Evolutionary conservation across 2,113 vertebrate species (phyloP), one percentile per base, ranked within the genome.

Genomic region (Pelobates fuscus): DNA sequence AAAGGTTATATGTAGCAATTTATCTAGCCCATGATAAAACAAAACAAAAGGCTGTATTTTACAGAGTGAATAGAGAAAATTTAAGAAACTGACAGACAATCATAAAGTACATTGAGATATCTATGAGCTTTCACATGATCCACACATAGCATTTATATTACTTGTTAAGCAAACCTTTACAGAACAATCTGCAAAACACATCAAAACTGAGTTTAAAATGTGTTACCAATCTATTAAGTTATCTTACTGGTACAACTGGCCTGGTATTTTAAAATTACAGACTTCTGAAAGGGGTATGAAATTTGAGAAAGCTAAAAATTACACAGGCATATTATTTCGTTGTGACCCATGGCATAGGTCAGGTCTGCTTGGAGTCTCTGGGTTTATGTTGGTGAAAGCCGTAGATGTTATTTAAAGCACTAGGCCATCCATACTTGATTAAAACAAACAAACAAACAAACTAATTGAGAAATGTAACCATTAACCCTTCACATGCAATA

Each of bases 381-480:
- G 55, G 59, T 30, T 55, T 25, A 61, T 49, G 41, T 26, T 52
- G 55, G 26, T 8, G 54, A 67, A 46, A 67, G 49, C 63, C 24
- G 63, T 37, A 67, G 55, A 76, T 65, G 72, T 67, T 76, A 76
- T 76, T 76, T 67, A 60, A 76, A 67, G 63, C 52, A 23, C 54
- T n/a, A 64, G 41, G 63, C 52, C 54, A 76, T 67, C 62, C 32
- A 23, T 14, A 29, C 54, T 59, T 76, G 72, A 76, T 67, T 76
- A 67, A 67, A 67, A 60, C 37, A 44, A 76, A 76, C 41, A 76
- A 76, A 76, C 55, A 76, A 76, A 76, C 41, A 76, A 76, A 76
- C 55, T 67, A 12, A 30, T 30, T 24, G 30, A 67, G 64, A 67
- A 59, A 60, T 60, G 37, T 30, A 30, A 58, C 64, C 64, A 24